A percentile compares a stretch with the other conserved stretches of the same genome.
Evolutionary conservation across 2,888 invertebrate species (phyloP).

Genomic region (Geophilus truncorum): DNA sequence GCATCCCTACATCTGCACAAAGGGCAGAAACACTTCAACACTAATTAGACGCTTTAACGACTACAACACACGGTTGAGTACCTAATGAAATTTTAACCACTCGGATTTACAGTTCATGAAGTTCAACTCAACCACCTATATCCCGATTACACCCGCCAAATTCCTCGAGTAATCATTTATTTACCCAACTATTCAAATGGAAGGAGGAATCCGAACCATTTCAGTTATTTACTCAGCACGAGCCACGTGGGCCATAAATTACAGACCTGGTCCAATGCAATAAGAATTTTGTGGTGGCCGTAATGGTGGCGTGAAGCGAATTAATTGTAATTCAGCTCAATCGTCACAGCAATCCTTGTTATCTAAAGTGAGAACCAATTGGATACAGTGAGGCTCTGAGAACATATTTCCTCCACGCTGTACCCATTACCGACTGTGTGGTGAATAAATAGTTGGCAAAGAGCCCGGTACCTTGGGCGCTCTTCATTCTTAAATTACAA

Average conservation of each 20-base stretch:
- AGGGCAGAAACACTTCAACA: too few species aligned
- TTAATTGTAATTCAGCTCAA: neutral
- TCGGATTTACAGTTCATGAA: too few species aligned
- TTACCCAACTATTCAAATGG: neutral
- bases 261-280: neutral
- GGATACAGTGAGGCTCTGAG: neutral
- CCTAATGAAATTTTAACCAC: too few species aligned
- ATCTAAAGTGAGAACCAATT: neutral
- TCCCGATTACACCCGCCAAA: too few species aligned
- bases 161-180: neutral
- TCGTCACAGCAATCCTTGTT: neutral
- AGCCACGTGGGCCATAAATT: neutral
- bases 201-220: neutral
- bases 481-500: neutral
- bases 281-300: neutral
- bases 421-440: neutral
- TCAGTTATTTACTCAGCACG: neutral
- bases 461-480: neutral
- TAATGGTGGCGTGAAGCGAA: neutral
- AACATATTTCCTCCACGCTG: neutral
- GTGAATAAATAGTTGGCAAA: neutral
- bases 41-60: too few species aligned
- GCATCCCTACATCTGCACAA: too few species aligned
- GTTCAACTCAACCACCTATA: too few species aligned
- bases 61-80: too few species aligned